phyloP scores from a whole-genome alignment of 1,140 invertebrate genomes.

The Choristoneura fumiferana region DNA sequence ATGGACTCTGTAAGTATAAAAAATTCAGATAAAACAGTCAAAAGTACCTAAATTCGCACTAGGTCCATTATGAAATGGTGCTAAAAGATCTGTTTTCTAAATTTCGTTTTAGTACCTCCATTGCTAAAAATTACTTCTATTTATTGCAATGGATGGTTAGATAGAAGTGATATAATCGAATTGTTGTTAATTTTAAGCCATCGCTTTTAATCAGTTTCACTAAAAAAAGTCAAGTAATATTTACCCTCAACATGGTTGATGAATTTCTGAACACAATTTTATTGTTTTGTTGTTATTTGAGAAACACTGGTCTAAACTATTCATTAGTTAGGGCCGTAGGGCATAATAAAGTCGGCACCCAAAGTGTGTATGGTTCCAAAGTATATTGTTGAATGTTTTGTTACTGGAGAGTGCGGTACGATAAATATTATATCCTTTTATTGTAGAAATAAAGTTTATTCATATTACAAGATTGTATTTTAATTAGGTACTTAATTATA shows the following conservation, averaged over 20 bases:
- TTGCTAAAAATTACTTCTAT: constrained; percentile 28
- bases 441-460: constrained; percentile 77
- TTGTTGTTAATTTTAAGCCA: constrained; percentile 33
- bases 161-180: constrained; percentile 34
- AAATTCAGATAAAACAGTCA: neutral
- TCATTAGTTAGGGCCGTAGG: constrained; percentile 49
- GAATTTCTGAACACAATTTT: constrained; percentile 30
- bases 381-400: constrained; percentile 77
- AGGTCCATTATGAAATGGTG: constrained; percentile 45
- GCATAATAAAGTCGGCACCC: constrained; percentile 71
- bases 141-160: constrained; percentile 29
- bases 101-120: constrained; percentile 36
- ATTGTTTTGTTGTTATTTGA: constrained; percentile 54
- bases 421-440: constrained; percentile 63
- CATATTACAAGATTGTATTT: constrained; percentile 50
- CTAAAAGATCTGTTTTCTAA: constrained; percentile 69
- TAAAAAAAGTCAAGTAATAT: constrained; percentile 25
- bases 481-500: too few relatives aligned
- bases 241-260: constrained; percentile 30
- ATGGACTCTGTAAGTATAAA: constrained; percentile 3
- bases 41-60: constrained; percentile 10
- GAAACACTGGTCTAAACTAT: constrained; percentile 69
- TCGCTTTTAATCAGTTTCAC: constrained; percentile 23
- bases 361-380: constrained; percentile 73
- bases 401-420: constrained; percentile 59